Conservation (phyloP, 2,113 vertebrate species). For the Indri indri region DNA sequence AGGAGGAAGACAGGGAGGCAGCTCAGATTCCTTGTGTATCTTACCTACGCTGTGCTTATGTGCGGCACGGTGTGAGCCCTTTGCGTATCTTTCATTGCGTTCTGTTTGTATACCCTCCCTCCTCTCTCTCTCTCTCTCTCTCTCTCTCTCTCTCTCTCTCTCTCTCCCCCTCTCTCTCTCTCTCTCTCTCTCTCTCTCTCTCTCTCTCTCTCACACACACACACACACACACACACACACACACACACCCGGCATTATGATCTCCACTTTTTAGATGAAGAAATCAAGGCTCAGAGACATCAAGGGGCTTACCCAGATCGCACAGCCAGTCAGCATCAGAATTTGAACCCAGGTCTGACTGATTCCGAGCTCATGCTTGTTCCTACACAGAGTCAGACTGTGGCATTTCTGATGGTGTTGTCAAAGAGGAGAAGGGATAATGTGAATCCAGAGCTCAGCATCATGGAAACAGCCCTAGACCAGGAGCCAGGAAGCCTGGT, state of each 20-base stretch:
- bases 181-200: too few species aligned
- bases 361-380: background rate
- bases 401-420: background rate
- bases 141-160: background rate
- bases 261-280: background rate
- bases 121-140: too few species aligned
- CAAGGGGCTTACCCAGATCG: background rate
- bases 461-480: background rate
- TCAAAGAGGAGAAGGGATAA: background rate
- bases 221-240: background rate
- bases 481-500: background rate
- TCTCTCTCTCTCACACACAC: background rate
- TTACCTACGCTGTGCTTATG: background rate
- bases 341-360: background rate
- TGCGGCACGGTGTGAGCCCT: background rate
- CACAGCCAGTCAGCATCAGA: background rate
- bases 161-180: too few species aligned
- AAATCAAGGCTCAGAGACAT: background rate
- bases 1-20: background rate
- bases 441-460: background rate
- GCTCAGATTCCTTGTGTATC: background rate
- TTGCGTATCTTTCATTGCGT: background rate
- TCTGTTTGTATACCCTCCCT: background rate
- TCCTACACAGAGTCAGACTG: background rate
- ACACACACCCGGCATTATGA: background rate